phyloP scores from a whole-genome alignment of 2,888 invertebrate species.

The Entomobrya multifasciata region DNA sequence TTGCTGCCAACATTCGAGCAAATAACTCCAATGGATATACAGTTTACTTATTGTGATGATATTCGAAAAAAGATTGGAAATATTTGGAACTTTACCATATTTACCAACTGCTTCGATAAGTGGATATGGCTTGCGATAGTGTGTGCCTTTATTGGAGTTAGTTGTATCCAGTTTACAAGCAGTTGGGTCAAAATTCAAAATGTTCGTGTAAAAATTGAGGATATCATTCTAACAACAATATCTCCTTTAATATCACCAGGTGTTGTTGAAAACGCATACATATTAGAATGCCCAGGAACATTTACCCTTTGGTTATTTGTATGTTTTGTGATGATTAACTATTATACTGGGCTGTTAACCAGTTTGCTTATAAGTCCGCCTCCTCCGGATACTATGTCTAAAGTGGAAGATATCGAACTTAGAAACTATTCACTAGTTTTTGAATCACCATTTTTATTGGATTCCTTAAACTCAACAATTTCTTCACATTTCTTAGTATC shows the following conservation, averaged over 20 bases:
- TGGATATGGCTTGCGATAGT: background rate
- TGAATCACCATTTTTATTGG: background rate
- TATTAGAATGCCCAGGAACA: background rate
- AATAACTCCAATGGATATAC: background rate
- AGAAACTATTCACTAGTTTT: slow-evolving; percentile 8
- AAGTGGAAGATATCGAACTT: background rate
- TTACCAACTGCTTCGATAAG: background rate
- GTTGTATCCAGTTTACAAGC: background rate
- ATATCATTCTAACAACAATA: too few relatives aligned
- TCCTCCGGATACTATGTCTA: background rate
- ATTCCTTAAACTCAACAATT: background rate
- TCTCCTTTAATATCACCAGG: slow-evolving; percentile 10
- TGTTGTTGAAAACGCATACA: background rate
- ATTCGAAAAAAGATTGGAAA: background rate
- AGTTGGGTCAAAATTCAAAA: background rate
- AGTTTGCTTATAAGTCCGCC: slow-evolving; percentile 27
- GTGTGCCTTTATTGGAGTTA: background rate
- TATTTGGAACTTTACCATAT: background rate
- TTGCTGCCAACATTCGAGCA: background rate
- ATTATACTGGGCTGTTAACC: background rate
- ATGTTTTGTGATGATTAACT: background rate
- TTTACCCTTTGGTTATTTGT: slow-evolving; percentile 5
- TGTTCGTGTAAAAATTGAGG: too few relatives aligned
- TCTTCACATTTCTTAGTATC: background rate
- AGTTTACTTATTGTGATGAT: slow-evolving; percentile 9